Base-by-base conservation (phyloP, 2,888 invertebrate genomes). In the Seira sanloemensis region DNA sequence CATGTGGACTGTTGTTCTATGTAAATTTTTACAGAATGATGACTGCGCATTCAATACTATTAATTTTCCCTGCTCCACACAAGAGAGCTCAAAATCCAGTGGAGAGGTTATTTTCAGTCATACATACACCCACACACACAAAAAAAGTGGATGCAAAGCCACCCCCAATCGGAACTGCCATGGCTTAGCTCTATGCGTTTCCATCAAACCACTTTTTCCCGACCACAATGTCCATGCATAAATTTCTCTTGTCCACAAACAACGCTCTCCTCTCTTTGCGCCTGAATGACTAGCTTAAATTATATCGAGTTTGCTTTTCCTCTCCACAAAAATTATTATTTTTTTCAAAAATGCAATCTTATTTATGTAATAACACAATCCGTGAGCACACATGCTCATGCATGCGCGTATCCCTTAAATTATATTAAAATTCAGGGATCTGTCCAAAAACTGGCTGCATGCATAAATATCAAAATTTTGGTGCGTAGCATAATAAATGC, bases 371-470 rank as follows among this genome's bases (percentile, higher is more conserved):
- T 12, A 37, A 37, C 37, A 37, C 37, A 37, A 37, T 37, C 16
- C 37, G 54, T 68, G n/a, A 16, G 58, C 74, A 50, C 26, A 78
- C 78, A 78, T 78, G 78, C 62, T 77, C 68, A 78, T 71, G 78
- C 71, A 69, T 71, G 69, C 69, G 66, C 66, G 78, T 62, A 58
- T 62, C 78, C 69, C 78, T 54, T 78, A 26, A 50, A 65, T 79
- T 73, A 74, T 80, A 80, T 80, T 80, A 74, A 80, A 80, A 80
- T 80, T 66, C 67, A 67, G 68, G 66, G 50, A 37, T 37, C 4
- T 81, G 69, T 76, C 71, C 65, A 37, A 37, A 37, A 37, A 37
- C 37, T 37, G 2, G 37, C 12, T 66, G 65, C 75, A 75, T 66
- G 27, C 37, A 66, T 75, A 75, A 75, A 75, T 75, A 21, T 27